phyloP scores from a whole-genome alignment of 23 tunicate genomes.

The Ascidia mentula region DNA sequence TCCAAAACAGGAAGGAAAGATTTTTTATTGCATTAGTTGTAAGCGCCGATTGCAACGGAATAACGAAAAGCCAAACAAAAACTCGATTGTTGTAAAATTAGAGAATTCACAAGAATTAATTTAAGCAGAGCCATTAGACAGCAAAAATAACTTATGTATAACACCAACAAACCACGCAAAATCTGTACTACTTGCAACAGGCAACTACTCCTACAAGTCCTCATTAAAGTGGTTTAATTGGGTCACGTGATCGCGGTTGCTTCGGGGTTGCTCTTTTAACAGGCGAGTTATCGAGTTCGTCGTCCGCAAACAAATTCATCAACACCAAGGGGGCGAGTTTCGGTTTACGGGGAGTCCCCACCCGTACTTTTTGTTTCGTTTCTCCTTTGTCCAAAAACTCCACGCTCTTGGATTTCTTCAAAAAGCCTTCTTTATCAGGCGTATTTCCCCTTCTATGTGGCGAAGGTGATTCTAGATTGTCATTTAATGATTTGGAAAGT shows the following conservation, averaged over 20 bases:
- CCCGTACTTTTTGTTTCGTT: neutral
- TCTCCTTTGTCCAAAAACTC: neutral
- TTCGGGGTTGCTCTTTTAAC: neutral
- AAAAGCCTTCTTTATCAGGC: no score
- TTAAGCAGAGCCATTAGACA: no score
- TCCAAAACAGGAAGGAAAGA: no score
- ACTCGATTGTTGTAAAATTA: no score
- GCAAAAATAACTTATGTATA: no score
- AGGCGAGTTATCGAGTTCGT: neutral
- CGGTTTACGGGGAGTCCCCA: neutral
- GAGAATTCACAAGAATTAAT: no score
- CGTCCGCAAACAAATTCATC: neutral
- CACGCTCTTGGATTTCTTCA: neutral
- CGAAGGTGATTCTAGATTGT: neutral
- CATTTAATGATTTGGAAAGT: neutral
- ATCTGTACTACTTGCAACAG: no score
- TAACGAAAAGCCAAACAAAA: no score
- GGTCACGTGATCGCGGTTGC: constrained; percentile 1
- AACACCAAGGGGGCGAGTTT: neutral
- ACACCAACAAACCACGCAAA: no score
- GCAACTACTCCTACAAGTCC: neutral
- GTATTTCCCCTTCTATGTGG: neutral
- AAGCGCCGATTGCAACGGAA: no score
- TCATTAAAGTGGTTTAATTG: neutral
- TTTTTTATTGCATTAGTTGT: no score